These are phyloP conservation scores for Benitochromis conjunctus DNA, from an alignment of 2,113 vertebrate genomes.

Conservation along the genomic window DNA sequence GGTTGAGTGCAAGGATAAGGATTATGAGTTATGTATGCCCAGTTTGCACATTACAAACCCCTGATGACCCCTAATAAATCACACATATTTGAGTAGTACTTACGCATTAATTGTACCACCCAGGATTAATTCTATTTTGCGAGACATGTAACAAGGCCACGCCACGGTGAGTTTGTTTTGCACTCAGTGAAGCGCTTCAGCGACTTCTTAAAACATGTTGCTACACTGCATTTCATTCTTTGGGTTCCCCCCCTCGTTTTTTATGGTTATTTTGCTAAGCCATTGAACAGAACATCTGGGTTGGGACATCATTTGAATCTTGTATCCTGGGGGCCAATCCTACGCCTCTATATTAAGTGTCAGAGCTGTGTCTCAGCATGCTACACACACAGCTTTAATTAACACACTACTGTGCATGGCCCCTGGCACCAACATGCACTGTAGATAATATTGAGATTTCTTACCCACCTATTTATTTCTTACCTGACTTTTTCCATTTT, in stretches of 20 bases:
- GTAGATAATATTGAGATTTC: neutral
- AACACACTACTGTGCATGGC: neutral
- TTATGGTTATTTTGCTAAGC: neutral
- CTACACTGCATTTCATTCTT: conserved; percentile 4
- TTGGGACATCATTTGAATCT: neutral
- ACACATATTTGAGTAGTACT: neutral
- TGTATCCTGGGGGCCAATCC: neutral
- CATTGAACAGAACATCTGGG: neutral
- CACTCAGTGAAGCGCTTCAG: neutral
- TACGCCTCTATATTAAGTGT: neutral
- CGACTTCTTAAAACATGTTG: neutral
- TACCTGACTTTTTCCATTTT: conserved; percentile 79
- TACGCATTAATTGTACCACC: neutral
- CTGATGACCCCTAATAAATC: neutral
- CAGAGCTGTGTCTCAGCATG: conserved; percentile 22
- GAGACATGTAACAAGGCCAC: neutral
- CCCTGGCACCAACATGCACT: neutral
- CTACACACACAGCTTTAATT: conserved; percentile 8
- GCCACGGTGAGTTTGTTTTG: neutral
- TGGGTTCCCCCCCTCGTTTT: neutral
- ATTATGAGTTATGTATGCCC: neutral
- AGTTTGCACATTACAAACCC: neutral
- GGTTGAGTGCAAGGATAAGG: neutral
- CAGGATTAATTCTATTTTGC: neutral
- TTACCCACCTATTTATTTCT: neutral